phyloP scores from a whole-genome alignment of 2,113 vertebrate species.

The Opisthocomus hoazin region DNA sequence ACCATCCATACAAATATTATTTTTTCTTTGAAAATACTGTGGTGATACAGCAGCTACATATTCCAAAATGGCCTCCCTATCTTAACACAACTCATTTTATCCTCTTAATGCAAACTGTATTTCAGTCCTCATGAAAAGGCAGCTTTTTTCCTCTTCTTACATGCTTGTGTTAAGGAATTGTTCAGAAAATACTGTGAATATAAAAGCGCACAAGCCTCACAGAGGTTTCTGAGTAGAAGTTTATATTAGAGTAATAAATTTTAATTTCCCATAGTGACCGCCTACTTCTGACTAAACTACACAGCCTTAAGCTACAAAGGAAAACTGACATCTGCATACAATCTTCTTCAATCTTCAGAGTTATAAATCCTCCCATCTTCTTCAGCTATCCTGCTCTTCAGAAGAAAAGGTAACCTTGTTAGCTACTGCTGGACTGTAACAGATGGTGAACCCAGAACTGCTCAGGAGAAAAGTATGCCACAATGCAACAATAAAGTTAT shows the following conservation, averaged over 20 bases:
- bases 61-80: not conserved
- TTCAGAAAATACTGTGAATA: not conserved
- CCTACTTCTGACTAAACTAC: not conserved
- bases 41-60: not conserved
- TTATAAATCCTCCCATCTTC: not conserved
- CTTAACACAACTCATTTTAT: not conserved
- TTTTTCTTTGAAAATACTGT: not conserved
- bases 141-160: not conserved
- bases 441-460: not conserved
- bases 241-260: not conserved
- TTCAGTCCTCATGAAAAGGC: not conserved
- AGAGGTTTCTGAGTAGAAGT: not conserved
- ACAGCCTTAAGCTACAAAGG: not conserved
- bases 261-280: not conserved
- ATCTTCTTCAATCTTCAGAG: not conserved
- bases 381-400: not conserved
- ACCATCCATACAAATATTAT: not conserved
- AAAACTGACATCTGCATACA: not conserved
- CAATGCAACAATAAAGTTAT: not conserved
- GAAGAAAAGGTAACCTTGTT: not conserved
- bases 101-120: not conserved
- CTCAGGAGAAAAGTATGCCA: not conserved
- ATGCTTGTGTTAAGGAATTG: not conserved
- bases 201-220: not conserved
- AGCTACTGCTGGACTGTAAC: not conserved